A percentile compares a stretch with the other conserved stretches of the same genome.
Conservation (phyloP, 2,888 invertebrate genomes). For the Rhamphomyia laevipes region DNA sequence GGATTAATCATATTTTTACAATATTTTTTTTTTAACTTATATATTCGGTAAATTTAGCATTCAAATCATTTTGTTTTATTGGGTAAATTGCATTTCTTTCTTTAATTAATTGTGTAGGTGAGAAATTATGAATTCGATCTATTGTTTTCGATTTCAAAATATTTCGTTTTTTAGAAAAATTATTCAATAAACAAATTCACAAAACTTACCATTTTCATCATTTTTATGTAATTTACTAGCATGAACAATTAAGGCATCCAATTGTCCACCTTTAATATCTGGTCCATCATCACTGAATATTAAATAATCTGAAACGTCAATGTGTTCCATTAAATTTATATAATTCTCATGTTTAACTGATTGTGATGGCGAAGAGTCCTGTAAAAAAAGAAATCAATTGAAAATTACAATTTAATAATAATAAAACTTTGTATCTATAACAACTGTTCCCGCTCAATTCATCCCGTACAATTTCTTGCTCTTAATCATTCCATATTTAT, state of each 20-base stretch:
- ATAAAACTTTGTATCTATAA: not conserved
- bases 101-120: not conserved
- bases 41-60: no score
- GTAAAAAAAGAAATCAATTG: not conserved
- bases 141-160: no score
- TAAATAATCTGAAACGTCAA: constrained; percentile 69
- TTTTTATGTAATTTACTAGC: constrained; percentile 87
- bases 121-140: not conserved
- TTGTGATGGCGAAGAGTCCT: constrained; percentile 19
- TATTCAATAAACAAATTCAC: no score
- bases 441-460: constrained; percentile 1
- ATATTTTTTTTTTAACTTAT: no score
- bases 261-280: constrained; percentile 83
- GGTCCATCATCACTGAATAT: constrained; percentile 71
- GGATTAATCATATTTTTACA: no score
- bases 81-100: not conserved
- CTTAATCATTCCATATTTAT: constrained; percentile 15
- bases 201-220: constrained; percentile 31
- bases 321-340: constrained; percentile 58
- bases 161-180: no score
- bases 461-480: constrained; percentile 12
- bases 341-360: constrained; percentile 20
- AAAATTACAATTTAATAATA: constrained; percentile 4
- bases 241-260: constrained; percentile 89
- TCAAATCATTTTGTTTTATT: not conserved